Evolutionary conservation across 2,888 invertebrate genomes (phyloP).

Genomic region (Pristionchus japonicus): DNA sequence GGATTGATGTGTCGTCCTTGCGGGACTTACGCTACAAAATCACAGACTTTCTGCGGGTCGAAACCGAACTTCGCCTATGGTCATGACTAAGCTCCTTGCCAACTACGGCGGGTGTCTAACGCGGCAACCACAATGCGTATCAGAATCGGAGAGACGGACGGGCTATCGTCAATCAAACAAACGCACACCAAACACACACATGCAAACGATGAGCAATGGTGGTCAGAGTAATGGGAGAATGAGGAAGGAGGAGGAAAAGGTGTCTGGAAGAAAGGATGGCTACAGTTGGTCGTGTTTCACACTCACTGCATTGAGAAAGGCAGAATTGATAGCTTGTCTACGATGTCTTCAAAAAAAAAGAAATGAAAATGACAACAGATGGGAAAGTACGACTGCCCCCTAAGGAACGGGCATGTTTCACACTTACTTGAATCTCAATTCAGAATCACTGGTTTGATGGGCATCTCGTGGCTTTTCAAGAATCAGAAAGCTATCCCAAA

Average conservation of each 20-base stretch:
- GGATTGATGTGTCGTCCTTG: no score
- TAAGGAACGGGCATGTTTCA: background rate
- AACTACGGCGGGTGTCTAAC: background rate
- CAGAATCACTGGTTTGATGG: no score
- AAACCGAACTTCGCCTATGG: no score
- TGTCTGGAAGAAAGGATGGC: background rate
- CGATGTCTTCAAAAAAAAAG: no score
- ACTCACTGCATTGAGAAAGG: background rate
- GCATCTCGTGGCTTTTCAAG: background rate
- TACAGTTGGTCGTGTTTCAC: no score
- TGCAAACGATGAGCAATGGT: background rate
- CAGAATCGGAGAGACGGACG: background rate
- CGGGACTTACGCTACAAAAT: no score
- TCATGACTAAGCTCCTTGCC: conserved; percentile 34
- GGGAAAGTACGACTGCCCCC: no score
- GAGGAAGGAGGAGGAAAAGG: background rate
- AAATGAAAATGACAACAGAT: no score
- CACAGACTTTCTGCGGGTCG: no score
- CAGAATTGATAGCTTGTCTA: background rate
- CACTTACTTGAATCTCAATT: background rate
- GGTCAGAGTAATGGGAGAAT: background rate
- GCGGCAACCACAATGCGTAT: background rate
- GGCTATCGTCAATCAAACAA: background rate
- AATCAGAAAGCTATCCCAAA: background rate
- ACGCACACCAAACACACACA: no score